Evolutionary conservation across 2,113 vertebrate species (phyloP), one percentile per base, ranked within the genome.

Genomic region (Gasterosteus nipponicus): DNA sequence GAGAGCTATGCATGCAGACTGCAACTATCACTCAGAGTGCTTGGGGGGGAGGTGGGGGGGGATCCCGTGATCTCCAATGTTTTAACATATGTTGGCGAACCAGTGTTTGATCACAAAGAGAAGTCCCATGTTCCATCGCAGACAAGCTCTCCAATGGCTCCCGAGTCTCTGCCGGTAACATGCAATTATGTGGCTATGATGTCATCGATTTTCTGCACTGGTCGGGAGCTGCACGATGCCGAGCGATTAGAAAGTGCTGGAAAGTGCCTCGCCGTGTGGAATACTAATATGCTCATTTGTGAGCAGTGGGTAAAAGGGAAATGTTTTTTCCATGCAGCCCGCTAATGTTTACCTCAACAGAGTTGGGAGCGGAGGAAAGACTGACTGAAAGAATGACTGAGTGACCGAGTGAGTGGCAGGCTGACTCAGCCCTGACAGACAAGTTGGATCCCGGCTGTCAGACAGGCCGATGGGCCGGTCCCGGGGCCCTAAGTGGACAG

Each of bases 161-260:
- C 49, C 39, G 61, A 77, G 90, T 81, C 88, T 89, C 77, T 51
- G 81, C 84, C 73, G 89, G 84, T 86, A 94, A 90, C 91, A 69
- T 91, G 86, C 88, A 93, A 94, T 94, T 94, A 94, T 94, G 92
- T 93, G 92, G 93, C 92, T 88, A 93, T 94, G 94, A 94, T 93
- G 93, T 94, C 93, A 94, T 90, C 86, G 91, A 92, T 93, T 94
- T 92, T 80, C 87, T 88, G 87, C 89, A 76, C 67, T 73, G 77
- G 87, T 89, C 87, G 82, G 92, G 86, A 89, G 89, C 84, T 70
- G 82, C 11, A 54, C 58, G 63, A 84, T 80, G 83, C 83, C 9
- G 69, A 85, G 83, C 84, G 88, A 92, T 93, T 92, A 92, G 91
- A 53, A 73, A 84, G 79, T 15, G 66, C 88, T 90, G 92, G 93